Conservation (phyloP, 2,888 invertebrate species). For the Dynastes grantii region DNA sequence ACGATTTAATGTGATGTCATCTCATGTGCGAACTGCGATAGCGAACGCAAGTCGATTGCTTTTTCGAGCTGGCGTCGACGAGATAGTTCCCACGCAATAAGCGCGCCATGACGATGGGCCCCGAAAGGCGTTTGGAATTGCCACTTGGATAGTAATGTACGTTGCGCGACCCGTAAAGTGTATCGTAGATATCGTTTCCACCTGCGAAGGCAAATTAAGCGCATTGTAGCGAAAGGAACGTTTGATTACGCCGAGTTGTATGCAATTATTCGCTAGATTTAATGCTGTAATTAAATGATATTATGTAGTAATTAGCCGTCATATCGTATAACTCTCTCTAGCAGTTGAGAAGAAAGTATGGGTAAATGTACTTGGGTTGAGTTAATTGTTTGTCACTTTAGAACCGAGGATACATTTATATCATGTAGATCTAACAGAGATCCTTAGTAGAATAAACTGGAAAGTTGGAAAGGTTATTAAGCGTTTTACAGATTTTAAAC, state of each 20-base stretch:
- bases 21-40: constrained; percentile 8
- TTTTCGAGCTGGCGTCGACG: not conserved
- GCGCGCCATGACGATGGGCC: not conserved
- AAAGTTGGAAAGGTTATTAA: no score
- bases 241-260: not conserved
- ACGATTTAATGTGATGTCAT: constrained; percentile 1
- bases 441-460: no score
- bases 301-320: not conserved
- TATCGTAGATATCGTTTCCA: not conserved
- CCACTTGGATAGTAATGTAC: constrained; percentile 3
- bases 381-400: not conserved
- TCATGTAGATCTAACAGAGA: no score
- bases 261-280: not conserved
- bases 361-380: not conserved
- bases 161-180: not conserved
- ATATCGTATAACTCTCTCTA: not conserved
- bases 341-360: not conserved
- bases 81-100: not conserved
- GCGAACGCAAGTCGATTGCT: not conserved
- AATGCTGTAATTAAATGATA: not conserved
- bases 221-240: not conserved
- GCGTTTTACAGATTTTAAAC: no score
- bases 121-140: not conserved
- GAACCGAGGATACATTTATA: no score
- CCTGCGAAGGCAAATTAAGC: not conserved